Conservation (phyloP, 2,888 invertebrate genomes). For the Cecidostiba fungosa region DNA sequence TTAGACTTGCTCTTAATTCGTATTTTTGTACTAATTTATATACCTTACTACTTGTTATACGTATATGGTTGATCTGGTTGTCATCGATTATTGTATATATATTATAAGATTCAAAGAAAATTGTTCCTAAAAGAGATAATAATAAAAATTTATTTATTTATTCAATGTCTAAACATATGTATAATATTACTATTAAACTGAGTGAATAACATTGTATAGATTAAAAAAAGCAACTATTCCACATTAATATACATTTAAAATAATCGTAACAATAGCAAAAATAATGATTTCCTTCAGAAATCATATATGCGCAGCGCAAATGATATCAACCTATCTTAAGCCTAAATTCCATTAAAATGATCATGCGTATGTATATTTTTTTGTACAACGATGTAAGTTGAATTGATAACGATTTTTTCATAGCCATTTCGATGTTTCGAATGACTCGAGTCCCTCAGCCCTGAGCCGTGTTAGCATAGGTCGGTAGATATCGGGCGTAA, state of each 20-base stretch:
- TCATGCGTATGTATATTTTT: neutral
- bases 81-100: too few species aligned
- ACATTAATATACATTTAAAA: too few species aligned
- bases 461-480: slow-evolving; percentile 94
- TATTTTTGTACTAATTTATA: too few species aligned
- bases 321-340: neutral
- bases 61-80: too few species aligned
- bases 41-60: too few species aligned
- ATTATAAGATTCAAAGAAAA: neutral
- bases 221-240: too few species aligned
- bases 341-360: neutral
- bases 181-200: neutral
- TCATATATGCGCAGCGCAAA: neutral
- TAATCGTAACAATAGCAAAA: neutral
- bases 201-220: too few species aligned
- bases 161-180: neutral
- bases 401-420: slow-evolving; percentile 58
- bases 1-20: too few species aligned
- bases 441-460: slow-evolving; percentile 90
- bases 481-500: slow-evolving; percentile 94
- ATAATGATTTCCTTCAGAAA: neutral
- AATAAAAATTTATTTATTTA: neutral
- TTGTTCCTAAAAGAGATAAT: neutral
- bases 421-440: slow-evolving; percentile 84
- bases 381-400: neutral